Evolutionary conservation across 2,113 vertebrate genomes (phyloP).

Genomic region (Aleadryas rufinucha): DNA sequence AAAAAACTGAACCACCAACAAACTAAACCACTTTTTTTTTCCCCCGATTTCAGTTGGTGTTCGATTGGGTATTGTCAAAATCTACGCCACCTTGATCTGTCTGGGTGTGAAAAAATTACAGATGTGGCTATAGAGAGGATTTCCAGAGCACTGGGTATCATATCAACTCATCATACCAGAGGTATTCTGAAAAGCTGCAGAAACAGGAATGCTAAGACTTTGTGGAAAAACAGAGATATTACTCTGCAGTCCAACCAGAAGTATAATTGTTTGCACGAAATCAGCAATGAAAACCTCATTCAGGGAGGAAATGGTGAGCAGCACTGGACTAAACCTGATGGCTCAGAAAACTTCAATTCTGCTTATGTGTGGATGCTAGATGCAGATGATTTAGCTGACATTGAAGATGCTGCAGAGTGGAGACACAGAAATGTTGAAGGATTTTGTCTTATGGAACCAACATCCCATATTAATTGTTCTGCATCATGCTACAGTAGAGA

Average conservation of each 20-base stretch:
- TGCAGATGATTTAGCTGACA: slow-evolving; percentile 84
- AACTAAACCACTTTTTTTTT: background rate
- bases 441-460: slow-evolving; percentile 74
- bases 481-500: slow-evolving; percentile 79
- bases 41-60: slow-evolving; percentile 78
- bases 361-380: slow-evolving; percentile 87
- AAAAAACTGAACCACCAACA: background rate
- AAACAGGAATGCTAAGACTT: slow-evolving; percentile 55
- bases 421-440: slow-evolving; percentile 74
- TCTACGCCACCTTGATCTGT: slow-evolving; percentile 90
- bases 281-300: slow-evolving; percentile 46
- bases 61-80: slow-evolving; percentile 81
- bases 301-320: slow-evolving; percentile 52
- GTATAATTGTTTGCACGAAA: slow-evolving; percentile 46
- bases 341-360: slow-evolving; percentile 60
- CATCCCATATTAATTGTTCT: slow-evolving; percentile 68
- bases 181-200: slow-evolving; percentile 65
- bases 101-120: slow-evolving; percentile 93
- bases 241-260: slow-evolving; percentile 61
- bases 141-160: slow-evolving; percentile 84
- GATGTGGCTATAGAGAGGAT: slow-evolving; percentile 87
- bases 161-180: slow-evolving; percentile 57
- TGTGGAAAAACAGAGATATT: slow-evolving; percentile 70
- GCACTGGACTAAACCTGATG: slow-evolving; percentile 62
- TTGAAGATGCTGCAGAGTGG: slow-evolving; percentile 94